These are phyloP conservation scores for Protonibea diacanthus DNA, from an alignment of 2,797 vertebrate species.

Conservation along the genomic window DNA sequence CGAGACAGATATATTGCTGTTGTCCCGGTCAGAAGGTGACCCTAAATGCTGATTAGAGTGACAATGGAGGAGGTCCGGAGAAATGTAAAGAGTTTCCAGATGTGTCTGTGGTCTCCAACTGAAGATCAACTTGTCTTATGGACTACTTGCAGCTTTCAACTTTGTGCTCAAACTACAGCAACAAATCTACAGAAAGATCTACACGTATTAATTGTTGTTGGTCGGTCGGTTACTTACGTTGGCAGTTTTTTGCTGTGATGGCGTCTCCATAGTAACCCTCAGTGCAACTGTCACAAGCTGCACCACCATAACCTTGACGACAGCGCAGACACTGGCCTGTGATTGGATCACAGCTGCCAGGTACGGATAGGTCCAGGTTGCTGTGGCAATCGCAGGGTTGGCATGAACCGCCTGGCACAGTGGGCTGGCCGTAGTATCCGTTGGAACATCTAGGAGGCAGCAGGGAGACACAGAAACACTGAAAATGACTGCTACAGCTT, in stretches of 20 bases:
- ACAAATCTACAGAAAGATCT: neutral
- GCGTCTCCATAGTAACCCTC: conserved; percentile 95
- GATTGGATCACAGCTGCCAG: conserved; percentile 93
- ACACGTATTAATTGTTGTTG: neutral
- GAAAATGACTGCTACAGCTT: conserved; percentile 1
- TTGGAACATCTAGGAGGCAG: conserved; percentile 89
- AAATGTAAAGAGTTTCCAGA: too few species aligned
- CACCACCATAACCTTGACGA: conserved; percentile 90
- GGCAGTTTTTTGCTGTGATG: conserved; percentile 89
- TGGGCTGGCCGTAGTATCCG: conserved; percentile 92
- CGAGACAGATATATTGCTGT: too few species aligned
- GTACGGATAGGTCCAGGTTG: conserved; percentile 92
- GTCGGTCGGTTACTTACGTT: conserved; percentile 86
- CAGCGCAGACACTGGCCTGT: conserved; percentile 94
- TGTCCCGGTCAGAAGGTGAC: too few species aligned
- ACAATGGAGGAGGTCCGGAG: too few species aligned
- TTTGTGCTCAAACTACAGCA: neutral
- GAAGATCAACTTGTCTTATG: neutral
- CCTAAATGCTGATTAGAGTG: too few species aligned
- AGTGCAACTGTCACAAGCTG: conserved; percentile 89
- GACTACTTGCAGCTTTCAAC: neutral
- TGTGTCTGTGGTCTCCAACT: too few species aligned
- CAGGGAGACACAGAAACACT: conserved; percentile 26
- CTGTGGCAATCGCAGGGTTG: conserved; percentile 91
- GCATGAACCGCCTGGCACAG: conserved; percentile 90